Evolutionary conservation across 2,797 vertebrate genomes (phyloP).

Genomic region (Chrysocyon brachyurus): DNA sequence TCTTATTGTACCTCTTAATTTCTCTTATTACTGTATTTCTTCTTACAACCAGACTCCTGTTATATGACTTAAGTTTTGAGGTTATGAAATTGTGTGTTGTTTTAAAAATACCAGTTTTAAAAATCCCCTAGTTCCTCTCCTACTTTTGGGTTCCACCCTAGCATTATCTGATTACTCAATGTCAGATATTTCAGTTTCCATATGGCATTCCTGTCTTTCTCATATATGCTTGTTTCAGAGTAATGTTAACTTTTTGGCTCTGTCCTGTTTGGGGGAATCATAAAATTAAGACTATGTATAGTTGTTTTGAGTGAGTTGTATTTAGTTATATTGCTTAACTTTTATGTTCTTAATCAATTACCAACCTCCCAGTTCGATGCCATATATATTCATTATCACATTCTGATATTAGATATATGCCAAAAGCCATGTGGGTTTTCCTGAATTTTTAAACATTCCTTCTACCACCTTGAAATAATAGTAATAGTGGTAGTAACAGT

Average conservation of each 20-base stretch:
- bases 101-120: constrained; percentile 25
- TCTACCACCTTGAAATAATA: background rate
- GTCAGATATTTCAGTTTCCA: background rate
- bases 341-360: background rate
- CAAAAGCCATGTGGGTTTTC: background rate
- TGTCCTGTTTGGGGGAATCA: background rate
- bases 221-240: background rate
- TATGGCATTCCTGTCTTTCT: background rate
- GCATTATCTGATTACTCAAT: background rate
- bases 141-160: background rate
- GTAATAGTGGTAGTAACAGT: background rate
- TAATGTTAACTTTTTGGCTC: background rate
- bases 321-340: background rate
- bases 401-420: background rate
- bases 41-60: background rate
- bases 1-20: background rate
- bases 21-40: background rate
- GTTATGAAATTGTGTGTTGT: background rate
- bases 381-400: background rate
- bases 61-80: constrained; percentile 29
- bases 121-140: background rate
- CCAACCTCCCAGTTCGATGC: background rate
- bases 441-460: background rate
- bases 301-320: background rate
- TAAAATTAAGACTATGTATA: background rate